Percentiles rank a stretch among this genome's conserved stretches.
These are phyloP conservation scores for Neodontobutis hainanensis DNA, from an alignment of 2,113 vertebrate genomes.

Conservation along the genomic window DNA sequence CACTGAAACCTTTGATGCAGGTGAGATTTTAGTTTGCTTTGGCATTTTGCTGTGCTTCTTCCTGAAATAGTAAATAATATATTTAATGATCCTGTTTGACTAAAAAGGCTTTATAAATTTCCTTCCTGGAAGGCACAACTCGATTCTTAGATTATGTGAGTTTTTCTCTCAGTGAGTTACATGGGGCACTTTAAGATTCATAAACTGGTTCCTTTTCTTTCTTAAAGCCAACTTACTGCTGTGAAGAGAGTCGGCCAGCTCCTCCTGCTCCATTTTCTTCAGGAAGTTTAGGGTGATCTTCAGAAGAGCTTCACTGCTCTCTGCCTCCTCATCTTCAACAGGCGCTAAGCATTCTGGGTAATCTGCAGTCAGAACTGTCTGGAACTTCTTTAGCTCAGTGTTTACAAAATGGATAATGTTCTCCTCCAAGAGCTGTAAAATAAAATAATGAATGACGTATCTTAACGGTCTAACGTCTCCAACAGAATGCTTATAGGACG, in stretches of 20 bases:
- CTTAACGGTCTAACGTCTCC: too few species aligned
- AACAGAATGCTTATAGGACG: too few species aligned
- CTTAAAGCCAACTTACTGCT: slow-evolving; percentile 24
- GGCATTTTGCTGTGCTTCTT: not conserved
- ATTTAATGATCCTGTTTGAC: not conserved
- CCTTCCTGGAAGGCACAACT: not conserved
- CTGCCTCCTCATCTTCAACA: not conserved
- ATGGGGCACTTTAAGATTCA: too few species aligned
- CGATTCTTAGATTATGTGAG: too few species aligned
- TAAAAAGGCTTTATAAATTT: too few species aligned
- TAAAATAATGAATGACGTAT: not conserved
- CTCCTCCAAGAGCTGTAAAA: slow-evolving; percentile 17
- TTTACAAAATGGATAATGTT: slow-evolving; percentile 13
- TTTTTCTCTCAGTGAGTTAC: too few species aligned
- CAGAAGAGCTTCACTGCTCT: slow-evolving; percentile 31
- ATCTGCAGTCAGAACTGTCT: slow-evolving; percentile 6
- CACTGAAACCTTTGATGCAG: not conserved
- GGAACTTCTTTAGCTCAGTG: slow-evolving; percentile 15
- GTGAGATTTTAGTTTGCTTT: not conserved
- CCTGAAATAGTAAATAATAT: not conserved
- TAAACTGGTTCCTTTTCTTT: too few species aligned
- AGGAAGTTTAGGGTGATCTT: slow-evolving; percentile 32
- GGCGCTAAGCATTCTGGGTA: slow-evolving; percentile 1
- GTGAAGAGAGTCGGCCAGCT: slow-evolving; percentile 30
- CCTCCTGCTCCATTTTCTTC: slow-evolving; percentile 22